Evolutionary conservation across 1,140 invertebrate species (phyloP).

Genomic region (Drosophila murphyi): DNA sequence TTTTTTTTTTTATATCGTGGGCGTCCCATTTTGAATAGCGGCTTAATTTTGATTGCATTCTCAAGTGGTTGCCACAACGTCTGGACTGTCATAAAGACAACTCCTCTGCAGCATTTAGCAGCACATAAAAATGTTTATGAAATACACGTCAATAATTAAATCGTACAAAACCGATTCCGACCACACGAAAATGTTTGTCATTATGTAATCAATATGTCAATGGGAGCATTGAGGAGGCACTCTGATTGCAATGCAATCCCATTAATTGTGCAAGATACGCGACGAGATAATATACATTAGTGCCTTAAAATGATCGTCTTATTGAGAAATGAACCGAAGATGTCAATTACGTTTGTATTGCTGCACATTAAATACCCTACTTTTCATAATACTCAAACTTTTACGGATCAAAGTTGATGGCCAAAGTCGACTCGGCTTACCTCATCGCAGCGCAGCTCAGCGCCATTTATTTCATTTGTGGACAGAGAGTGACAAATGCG

Average conservation of each 20-base stretch:
- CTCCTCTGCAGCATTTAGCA: constrained; percentile 81
- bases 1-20: constrained; percentile 33
- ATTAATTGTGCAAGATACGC: constrained; percentile 34
- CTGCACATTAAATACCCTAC: not conserved
- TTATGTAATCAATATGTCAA: constrained; percentile 54
- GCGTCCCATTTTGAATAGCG: constrained; percentile 40
- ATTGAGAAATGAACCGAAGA: not conserved
- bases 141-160: constrained; percentile 56
- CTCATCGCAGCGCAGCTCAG: not conserved
- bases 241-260: constrained; percentile 18
- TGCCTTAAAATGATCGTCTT: no score
- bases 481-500: constrained; percentile 64
- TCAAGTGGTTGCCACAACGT: constrained; percentile 54
- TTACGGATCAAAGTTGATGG: not conserved
- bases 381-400: not conserved
- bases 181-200: constrained; percentile 55
- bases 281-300: not conserved
- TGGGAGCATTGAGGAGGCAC: constrained; percentile 12
- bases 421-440: not conserved
- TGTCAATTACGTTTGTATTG: no score
- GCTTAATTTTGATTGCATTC: constrained; percentile 61
- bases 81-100: constrained; percentile 53
- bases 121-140: constrained; percentile 68
- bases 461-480: constrained; percentile 47
- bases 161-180: constrained; percentile 29